phyloP scores from a whole-genome alignment of 2,888 invertebrate genomes.

The Parnassius smintheus region DNA sequence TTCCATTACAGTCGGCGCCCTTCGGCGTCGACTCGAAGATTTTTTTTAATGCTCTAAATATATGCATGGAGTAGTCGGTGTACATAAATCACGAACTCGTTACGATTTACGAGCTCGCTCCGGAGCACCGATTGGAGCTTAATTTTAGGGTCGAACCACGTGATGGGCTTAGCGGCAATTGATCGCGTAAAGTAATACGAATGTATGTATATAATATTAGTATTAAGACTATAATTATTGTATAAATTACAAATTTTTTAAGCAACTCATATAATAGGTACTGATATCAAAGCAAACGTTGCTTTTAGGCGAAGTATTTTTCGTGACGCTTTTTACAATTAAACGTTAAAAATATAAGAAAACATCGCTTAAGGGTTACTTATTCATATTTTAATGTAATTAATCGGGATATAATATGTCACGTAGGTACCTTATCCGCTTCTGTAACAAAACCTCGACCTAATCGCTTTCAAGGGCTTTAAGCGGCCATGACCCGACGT shows the following conservation, averaged over 20 bases:
- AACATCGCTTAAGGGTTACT: too few species aligned
- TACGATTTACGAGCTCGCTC: constrained; percentile 72
- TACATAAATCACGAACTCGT: constrained; percentile 78
- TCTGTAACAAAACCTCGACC: constrained; percentile 58
- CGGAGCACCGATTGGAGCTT: constrained; percentile 65
- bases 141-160: constrained; percentile 57
- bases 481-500: constrained; percentile 77
- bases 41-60: constrained; percentile 54
- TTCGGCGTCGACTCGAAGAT: constrained; percentile 38
- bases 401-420: too few species aligned
- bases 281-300: too few species aligned
- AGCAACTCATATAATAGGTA: too few species aligned
- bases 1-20: constrained; percentile 32
- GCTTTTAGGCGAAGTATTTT: too few species aligned
- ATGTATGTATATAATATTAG: too few species aligned
- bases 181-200: not conserved
- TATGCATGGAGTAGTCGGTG: constrained; percentile 44
- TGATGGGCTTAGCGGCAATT: constrained; percentile 49
- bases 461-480: constrained; percentile 77
- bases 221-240: too few species aligned
- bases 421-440: constrained; percentile 49
- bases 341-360: too few species aligned
- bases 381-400: too few species aligned
- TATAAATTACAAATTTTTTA: too few species aligned
- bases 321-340: too few species aligned